A percentile compares a stretch with the other conserved stretches of the same genome.
These are phyloP conservation scores for Ichneumoninae sp. DNA, from an alignment of 2,888 invertebrate genomes.

Conservation along the genomic window DNA sequence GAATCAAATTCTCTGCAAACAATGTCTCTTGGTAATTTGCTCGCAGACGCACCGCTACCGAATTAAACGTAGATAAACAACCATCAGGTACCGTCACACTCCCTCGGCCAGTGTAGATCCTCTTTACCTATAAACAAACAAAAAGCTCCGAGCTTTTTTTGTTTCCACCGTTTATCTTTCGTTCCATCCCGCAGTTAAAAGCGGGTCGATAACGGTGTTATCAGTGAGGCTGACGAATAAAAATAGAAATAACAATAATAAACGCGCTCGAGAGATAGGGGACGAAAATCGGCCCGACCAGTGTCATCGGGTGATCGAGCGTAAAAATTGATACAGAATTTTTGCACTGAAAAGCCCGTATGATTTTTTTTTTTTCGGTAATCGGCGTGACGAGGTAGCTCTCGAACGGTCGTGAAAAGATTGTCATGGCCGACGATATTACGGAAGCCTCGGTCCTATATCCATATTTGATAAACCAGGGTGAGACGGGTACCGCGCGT, in stretches of 20 bases:
- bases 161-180: background rate
- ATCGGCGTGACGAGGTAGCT: slow-evolving; percentile 34
- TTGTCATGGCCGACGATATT: slow-evolving; percentile 57
- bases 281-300: slow-evolving; percentile 26
- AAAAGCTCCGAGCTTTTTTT: background rate
- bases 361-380: slow-evolving; percentile 46
- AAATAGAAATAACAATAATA: background rate
- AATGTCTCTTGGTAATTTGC: background rate
- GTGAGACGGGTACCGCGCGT: slow-evolving; percentile 53
- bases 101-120: background rate
- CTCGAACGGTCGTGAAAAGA: slow-evolving; percentile 41
- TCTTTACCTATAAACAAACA: background rate
- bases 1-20: background rate
- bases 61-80: background rate
- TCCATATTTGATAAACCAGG: slow-evolving; percentile 63
- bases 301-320: slow-evolving; percentile 15
- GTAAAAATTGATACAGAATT: slow-evolving; percentile 61
- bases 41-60: background rate
- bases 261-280: background rate
- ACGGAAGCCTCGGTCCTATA: slow-evolving; percentile 41
- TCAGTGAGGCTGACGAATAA: slow-evolving; percentile 23
- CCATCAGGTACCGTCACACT: background rate
- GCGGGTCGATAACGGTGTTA: slow-evolving; percentile 53
- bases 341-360: slow-evolving; percentile 61
- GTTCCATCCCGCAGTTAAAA: slow-evolving; percentile 29